Evolutionary conservation across 2,888 invertebrate genomes (phyloP).

Genomic region (Apoda limacodes): DNA sequence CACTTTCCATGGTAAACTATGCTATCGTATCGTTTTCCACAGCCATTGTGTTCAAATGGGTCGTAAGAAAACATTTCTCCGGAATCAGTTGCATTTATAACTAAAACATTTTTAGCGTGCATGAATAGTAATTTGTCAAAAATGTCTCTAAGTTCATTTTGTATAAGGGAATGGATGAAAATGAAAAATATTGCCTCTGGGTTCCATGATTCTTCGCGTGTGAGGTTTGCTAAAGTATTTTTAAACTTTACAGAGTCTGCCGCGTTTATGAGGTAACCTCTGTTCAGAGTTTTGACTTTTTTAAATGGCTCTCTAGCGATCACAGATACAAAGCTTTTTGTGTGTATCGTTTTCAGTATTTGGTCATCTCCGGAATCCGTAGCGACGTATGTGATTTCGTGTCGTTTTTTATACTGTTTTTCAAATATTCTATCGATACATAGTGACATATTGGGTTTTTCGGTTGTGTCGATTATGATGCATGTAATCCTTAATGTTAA

Average conservation of each 20-base stretch:
- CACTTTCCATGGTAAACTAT: conserved; percentile 34
- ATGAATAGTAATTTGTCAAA: conserved; percentile 29
- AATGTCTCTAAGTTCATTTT: conserved; percentile 21
- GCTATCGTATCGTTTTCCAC: conserved; percentile 35
- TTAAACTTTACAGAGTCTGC: conserved; percentile 19
- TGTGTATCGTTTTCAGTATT: conserved; percentile 15
- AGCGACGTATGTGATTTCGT: conserved; percentile 16
- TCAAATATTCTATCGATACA: conserved; percentile 8
- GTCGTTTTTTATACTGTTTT: conserved; percentile 7
- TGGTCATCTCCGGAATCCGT: conserved; percentile 9
- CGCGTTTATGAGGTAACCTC: conserved; percentile 27
- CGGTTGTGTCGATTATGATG: too few relatives aligned
- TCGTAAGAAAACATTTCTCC: conserved; percentile 36
- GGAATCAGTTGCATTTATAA: conserved; percentile 27
- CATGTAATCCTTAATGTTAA: too few relatives aligned
- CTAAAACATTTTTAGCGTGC: conserved; percentile 28
- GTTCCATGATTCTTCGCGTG: conserved; percentile 29
- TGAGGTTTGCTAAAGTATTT: conserved; percentile 18
- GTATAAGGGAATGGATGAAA: conserved; percentile 22
- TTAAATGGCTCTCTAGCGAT: conserved; percentile 4
- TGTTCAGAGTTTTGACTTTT: conserved; percentile 6
- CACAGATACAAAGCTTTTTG: conserved; percentile 1
- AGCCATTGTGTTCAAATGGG: conserved; percentile 38
- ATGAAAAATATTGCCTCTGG: conserved; percentile 31
- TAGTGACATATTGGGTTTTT: too few relatives aligned